These are phyloP conservation scores for Gasterosteus nipponicus DNA, from an alignment of 2,113 vertebrate species.

Conservation along the genomic window DNA sequence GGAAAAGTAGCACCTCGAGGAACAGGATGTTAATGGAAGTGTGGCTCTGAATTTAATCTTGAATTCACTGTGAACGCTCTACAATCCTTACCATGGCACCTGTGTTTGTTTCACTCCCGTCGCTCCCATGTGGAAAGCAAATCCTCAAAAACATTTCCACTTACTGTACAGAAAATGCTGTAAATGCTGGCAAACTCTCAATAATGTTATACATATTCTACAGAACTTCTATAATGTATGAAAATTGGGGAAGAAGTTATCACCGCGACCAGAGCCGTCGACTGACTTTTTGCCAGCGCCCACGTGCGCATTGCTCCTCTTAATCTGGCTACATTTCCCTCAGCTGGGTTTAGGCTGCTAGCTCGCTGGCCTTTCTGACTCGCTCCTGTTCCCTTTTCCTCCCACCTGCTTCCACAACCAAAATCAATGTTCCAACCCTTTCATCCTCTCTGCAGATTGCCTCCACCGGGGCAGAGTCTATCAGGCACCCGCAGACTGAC, in stretches of 20 bases:
- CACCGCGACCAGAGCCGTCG: conserved; percentile 27
- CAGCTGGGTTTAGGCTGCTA: conserved; percentile 37
- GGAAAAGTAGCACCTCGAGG: neutral
- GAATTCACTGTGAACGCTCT: conserved; percentile 15
- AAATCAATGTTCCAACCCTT: conserved; percentile 74
- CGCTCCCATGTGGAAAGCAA: neutral
- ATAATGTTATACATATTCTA: neutral
- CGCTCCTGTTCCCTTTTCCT: conserved; percentile 46
- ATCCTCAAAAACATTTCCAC: neutral
- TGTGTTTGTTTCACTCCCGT: conserved; percentile 22
- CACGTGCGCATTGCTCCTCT: conserved; percentile 44
- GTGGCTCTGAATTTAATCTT: conserved; percentile 17
- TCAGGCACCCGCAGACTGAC: conserved; percentile 66
- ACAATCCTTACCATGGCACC: conserved; percentile 25
- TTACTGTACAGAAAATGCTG: too few relatives aligned
- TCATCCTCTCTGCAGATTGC: conserved; percentile 68
- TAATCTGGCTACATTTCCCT: conserved; percentile 53
- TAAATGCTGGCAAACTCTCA: neutral
- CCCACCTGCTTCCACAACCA: conserved; percentile 65
- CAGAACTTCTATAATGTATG: neutral
- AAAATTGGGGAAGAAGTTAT: neutral
- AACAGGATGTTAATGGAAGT: conserved; percentile 8
- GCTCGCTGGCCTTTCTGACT: conserved; percentile 55
- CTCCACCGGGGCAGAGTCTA: conserved; percentile 54
- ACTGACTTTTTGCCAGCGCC: conserved; percentile 11